These are phyloP conservation scores for Eudyptes chrysolophus DNA, from an alignment of 2,113 vertebrate species.

Conservation along the genomic window DNA sequence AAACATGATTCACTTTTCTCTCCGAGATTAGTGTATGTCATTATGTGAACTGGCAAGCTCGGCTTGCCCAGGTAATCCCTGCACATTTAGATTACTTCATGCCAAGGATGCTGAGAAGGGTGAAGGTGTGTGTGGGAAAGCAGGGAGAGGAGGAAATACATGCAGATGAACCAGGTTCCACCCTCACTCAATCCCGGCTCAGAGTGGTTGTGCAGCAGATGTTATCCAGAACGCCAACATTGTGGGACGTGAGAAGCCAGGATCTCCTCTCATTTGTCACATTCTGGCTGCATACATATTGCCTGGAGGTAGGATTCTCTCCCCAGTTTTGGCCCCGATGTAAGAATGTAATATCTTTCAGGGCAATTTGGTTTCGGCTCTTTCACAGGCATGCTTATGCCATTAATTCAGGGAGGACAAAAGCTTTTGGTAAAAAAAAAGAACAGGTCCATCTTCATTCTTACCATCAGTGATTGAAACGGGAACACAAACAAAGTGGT, in stretches of 20 bases:
- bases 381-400: not conserved
- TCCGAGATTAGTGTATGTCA: not conserved
- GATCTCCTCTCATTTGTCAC: not conserved
- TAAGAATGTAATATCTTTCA: not conserved
- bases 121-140: not conserved
- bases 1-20: not conserved
- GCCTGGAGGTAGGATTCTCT: not conserved
- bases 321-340: not conserved
- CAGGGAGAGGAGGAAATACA: not conserved
- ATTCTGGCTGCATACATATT: not conserved
- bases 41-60: not conserved
- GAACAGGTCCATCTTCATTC: not conserved
- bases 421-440: not conserved
- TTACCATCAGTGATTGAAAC: not conserved
- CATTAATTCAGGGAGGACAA: not conserved
- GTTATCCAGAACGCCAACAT: not conserved
- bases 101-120: not conserved
- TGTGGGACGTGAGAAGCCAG: not conserved
- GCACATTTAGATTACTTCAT: not conserved
- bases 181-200: fast-evolving
- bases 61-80: not conserved
- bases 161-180: not conserved
- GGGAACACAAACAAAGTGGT: not conserved
- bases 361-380: not conserved
- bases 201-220: not conserved